These are phyloP conservation scores for Dolichomitus sp. DNA, from an alignment of 2,888 invertebrate species.

Conservation along the genomic window DNA sequence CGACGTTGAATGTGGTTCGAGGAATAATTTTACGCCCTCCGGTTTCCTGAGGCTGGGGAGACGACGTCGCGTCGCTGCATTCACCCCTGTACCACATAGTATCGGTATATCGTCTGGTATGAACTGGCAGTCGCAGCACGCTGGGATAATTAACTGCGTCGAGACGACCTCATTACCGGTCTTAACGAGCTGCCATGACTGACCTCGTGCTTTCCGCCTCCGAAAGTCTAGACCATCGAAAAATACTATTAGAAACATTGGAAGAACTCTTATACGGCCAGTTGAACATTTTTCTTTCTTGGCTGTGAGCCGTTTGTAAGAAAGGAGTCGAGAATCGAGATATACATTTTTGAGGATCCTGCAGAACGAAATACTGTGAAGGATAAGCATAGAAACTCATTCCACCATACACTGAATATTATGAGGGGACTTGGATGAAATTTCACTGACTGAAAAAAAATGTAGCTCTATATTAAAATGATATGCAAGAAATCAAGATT, in stretches of 20 bases:
- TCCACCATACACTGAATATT: neutral
- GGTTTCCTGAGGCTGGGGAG: constrained; percentile 67
- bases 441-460: no score
- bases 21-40: constrained; percentile 73
- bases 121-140: constrained; percentile 35
- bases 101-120: constrained; percentile 43
- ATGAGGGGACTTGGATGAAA: no score
- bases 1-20: constrained; percentile 60
- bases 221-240: constrained; percentile 32
- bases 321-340: neutral
- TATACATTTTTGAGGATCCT: neutral
- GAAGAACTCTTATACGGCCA: constrained; percentile 22
- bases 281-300: constrained; percentile 17
- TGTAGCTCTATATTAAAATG: no score
- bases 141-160: constrained; percentile 78
- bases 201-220: constrained; percentile 57
- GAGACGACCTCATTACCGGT: constrained; percentile 79
- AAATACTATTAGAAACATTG: constrained; percentile 29
- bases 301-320: neutral
- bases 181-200: constrained; percentile 77
- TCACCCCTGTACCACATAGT: constrained; percentile 45
- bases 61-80: constrained; percentile 57
- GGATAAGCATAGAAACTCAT: neutral
- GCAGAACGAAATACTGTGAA: neutral
- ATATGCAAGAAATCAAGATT: no score